These are phyloP conservation scores for Corythoichthys haematopterus DNA, from an alignment of 2,113 vertebrate species.

Conservation along the genomic window DNA sequence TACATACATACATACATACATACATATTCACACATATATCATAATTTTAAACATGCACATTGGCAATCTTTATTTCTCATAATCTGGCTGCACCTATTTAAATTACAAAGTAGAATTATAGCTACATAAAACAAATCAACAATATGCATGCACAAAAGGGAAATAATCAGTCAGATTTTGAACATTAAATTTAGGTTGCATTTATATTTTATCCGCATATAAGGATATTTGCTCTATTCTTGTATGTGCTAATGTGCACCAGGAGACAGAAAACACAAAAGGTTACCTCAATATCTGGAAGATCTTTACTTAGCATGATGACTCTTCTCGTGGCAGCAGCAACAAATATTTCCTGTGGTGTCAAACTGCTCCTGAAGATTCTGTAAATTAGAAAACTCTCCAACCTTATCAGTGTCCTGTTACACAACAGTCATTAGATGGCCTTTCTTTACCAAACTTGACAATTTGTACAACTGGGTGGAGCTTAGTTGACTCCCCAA, in stretches of 20 bases:
- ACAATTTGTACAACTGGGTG: not conserved
- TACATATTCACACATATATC: not conserved
- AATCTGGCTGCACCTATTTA: too few species aligned
- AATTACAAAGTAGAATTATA: too few species aligned
- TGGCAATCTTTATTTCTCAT: not conserved
- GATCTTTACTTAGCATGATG: slow-evolving; percentile 65
- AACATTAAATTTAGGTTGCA: not conserved
- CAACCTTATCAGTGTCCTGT: not conserved
- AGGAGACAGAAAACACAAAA: not conserved
- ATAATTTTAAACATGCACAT: not conserved
- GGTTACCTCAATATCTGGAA: slow-evolving; percentile 68
- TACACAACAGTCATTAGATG: not conserved
- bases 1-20: too few species aligned
- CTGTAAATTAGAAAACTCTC: not conserved
- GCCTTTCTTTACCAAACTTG: not conserved
- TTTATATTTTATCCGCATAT: not conserved
- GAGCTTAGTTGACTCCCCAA: not conserved
- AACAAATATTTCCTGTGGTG: not conserved
- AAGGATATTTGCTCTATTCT: not conserved
- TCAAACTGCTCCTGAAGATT: not conserved
- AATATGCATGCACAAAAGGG: not conserved
- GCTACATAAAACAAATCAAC: not conserved
- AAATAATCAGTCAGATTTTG: not conserved
- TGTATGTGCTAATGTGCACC: not conserved
- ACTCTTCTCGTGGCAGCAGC: slow-evolving; percentile 1